Evolutionary conservation across 2,113 vertebrate genomes (phyloP).

Genomic region (Penelope pileata): DNA sequence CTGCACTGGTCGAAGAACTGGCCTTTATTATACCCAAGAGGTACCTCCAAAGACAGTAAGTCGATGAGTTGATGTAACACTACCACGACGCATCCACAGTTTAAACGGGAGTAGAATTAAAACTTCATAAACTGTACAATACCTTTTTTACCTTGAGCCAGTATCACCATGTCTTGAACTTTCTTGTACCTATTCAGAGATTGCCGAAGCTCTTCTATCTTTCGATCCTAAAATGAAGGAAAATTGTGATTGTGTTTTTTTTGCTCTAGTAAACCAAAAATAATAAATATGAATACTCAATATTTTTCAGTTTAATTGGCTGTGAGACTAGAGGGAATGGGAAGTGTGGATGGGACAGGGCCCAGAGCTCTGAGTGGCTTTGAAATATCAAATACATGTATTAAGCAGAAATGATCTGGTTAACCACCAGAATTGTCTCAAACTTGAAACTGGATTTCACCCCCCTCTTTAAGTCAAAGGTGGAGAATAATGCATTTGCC

Average conservation of each 20-base stretch:
- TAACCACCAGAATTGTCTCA: neutral
- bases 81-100: neutral
- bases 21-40: neutral
- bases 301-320: neutral
- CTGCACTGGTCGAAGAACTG: neutral
- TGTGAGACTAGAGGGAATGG: neutral
- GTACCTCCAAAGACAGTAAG: neutral
- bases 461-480: neutral
- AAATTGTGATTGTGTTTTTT: neutral
- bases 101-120: neutral
- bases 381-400: neutral
- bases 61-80: neutral
- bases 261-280: neutral
- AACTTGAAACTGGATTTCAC: neutral
- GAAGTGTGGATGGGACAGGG: neutral
- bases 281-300: neutral
- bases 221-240: constrained; percentile 84
- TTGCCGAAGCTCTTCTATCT: constrained; percentile 95
- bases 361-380: neutral
- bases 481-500: neutral
- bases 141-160: constrained; percentile 91
- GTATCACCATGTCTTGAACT: constrained; percentile 91
- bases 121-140: neutral
- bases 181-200: constrained; percentile 93
- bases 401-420: neutral